Percentiles rank a stretch among this genome's conserved stretches.
Conservation (phyloP, 1,140 invertebrate genomes). For the Thaumatotibia leucotreta region DNA sequence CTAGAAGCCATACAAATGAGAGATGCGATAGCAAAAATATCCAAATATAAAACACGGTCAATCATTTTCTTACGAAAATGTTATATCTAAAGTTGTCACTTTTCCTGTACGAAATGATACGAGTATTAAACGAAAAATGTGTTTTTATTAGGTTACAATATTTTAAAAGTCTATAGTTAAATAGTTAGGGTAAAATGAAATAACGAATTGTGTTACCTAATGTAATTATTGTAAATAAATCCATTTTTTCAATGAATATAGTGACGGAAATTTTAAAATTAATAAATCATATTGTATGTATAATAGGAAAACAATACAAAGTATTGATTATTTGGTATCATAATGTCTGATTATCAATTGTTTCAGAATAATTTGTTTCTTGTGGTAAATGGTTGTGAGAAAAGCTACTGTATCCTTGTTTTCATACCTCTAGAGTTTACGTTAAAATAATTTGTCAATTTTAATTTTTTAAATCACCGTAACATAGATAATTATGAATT, state of each 20-base stretch:
- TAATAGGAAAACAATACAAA: conserved; percentile 3
- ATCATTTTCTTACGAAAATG: not conserved
- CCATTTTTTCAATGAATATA: conserved; percentile 9
- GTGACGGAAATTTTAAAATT: not conserved
- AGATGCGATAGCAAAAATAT: too few relatives aligned
- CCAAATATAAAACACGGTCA: too few relatives aligned
- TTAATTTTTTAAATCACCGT: not conserved
- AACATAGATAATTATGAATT: not conserved
- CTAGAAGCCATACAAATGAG: too few relatives aligned
- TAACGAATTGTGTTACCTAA: conserved; percentile 40
- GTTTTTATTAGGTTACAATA: conserved; percentile 5
- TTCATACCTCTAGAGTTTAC: not conserved
- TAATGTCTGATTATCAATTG: conserved; percentile 1
- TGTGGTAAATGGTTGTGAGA: conserved; percentile 35
- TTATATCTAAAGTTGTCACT: conserved; percentile 31
- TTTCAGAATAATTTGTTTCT: conserved; percentile 20
- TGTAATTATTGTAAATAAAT: conserved; percentile 13
- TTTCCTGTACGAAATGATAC: not conserved
- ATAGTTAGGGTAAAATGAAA: conserved; percentile 57
- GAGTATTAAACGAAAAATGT: not conserved
- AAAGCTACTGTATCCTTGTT: too few relatives aligned
- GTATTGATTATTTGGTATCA: conserved; percentile 9
- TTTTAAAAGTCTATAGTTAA: conserved; percentile 13
- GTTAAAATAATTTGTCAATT: not conserved
- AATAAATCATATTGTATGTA: not conserved